Conservation (phyloP, 2,888 invertebrate species). For the Limnephilus lunatus region DNA sequence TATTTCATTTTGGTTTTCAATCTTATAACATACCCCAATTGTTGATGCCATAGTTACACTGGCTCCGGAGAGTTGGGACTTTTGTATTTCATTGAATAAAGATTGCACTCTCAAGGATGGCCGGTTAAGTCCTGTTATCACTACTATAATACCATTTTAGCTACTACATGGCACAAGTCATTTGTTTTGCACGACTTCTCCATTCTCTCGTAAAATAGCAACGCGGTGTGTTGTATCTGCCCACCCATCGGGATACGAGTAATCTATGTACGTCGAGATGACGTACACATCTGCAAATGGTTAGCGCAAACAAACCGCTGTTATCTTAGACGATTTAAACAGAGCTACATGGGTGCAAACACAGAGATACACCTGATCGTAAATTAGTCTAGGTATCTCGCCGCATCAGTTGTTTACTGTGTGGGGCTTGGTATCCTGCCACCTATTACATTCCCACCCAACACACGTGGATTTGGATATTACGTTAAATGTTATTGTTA, state of each 20-base stretch:
- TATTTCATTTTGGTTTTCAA: too few relatives aligned
- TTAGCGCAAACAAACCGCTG: not conserved
- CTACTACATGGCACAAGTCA: not conserved
- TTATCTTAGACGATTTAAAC: not conserved
- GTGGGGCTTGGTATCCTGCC: not conserved
- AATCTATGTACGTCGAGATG: not conserved
- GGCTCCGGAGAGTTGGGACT: too few relatives aligned
- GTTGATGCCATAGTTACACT: too few relatives aligned
- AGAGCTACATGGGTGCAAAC: slow-evolving; percentile 2
- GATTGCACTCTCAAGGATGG: too few relatives aligned
- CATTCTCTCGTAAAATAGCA: not conserved
- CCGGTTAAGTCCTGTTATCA: not conserved
- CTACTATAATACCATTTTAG: not conserved
- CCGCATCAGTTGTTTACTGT: slow-evolving; percentile 2
- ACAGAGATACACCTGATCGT: not conserved
- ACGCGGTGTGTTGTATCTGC: not conserved
- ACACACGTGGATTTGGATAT: slow-evolving; percentile 1
- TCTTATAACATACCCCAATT: too few relatives aligned
- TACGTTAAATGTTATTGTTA: not conserved
- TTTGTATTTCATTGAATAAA: too few relatives aligned
- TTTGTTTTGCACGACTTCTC: too few relatives aligned
- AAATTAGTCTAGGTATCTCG: not conserved
- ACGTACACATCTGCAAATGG: not conserved
- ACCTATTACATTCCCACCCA: not conserved
- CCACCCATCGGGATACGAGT: not conserved